These are phyloP conservation scores for Scalopus aquaticus DNA, from an alignment of 2,113 vertebrate species.

Conservation along the genomic window DNA sequence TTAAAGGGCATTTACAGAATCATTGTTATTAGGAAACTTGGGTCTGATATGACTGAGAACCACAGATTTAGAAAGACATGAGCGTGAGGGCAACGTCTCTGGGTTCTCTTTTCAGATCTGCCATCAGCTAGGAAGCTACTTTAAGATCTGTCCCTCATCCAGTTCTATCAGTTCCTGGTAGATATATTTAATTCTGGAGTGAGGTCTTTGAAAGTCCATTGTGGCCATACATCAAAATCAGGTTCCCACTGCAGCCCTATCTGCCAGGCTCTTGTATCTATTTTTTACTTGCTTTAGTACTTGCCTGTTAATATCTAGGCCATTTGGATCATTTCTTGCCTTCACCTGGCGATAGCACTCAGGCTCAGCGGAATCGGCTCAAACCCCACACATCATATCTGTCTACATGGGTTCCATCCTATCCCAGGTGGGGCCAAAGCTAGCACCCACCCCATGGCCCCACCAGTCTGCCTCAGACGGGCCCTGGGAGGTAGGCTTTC, in stretches of 20 bases:
- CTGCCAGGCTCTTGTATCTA: not conserved
- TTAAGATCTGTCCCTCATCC: not conserved
- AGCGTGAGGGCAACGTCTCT: not conserved
- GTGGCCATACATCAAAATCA: not conserved
- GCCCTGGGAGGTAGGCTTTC: not conserved
- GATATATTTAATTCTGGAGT: not conserved
- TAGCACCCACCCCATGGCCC: not conserved
- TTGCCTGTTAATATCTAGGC: not conserved
- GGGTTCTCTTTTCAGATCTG: not conserved
- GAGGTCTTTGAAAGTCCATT: not conserved
- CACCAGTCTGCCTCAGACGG: not conserved
- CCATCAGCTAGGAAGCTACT: not conserved
- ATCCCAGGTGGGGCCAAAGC: not conserved
- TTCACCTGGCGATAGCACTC: constrained; percentile 79
- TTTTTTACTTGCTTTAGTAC: not conserved
- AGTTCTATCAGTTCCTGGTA: not conserved
- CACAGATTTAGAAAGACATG: not conserved
- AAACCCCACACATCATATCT: constrained; percentile 93
- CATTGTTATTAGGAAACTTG: not conserved
- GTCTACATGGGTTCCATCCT: not conserved
- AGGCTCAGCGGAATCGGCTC: constrained; percentile 85
- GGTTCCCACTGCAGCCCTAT: not conserved
- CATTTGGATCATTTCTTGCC: constrained; percentile 78
- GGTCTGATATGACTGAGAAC: not conserved
- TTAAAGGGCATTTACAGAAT: not conserved